Percentiles rank a stretch among this genome's conserved stretches.
Conservation (phyloP, 2,797 vertebrate genomes). For the Cossypha heuglini region DNA sequence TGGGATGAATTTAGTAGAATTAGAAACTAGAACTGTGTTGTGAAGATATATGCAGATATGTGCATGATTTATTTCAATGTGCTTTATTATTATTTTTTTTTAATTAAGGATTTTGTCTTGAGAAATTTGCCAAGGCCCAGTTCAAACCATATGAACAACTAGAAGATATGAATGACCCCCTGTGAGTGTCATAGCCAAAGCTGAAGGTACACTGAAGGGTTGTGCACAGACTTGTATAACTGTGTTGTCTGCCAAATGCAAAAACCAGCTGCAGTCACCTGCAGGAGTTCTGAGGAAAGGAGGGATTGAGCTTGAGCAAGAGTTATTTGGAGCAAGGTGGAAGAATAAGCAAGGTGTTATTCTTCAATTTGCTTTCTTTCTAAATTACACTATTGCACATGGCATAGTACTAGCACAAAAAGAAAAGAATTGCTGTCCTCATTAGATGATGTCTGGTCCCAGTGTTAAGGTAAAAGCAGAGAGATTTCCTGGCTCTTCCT, state of each 20-base stretch:
- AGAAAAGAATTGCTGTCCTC: background rate
- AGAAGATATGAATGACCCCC: background rate
- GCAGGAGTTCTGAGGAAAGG: background rate
- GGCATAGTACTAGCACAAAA: background rate
- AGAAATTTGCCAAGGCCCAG: background rate
- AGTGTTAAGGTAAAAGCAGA: background rate
- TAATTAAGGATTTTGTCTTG: background rate
- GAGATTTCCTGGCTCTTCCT: background rate
- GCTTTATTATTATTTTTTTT: too few species aligned
- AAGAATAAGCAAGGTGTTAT: background rate
- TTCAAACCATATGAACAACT: background rate
- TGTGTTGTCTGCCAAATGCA: background rate
- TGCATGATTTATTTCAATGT: background rate
- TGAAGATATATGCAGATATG: background rate
- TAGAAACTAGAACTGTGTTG: background rate
- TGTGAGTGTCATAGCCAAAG: fast-evolving
- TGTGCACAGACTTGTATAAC: background rate
- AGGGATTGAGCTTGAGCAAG: background rate
- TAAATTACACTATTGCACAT: background rate
- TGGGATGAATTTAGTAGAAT: background rate
- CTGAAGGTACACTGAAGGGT: background rate
- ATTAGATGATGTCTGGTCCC: background rate
- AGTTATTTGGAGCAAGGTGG: background rate
- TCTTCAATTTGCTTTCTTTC: background rate
- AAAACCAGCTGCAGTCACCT: background rate